Evolutionary conservation across 2,888 invertebrate species (phyloP).

Genomic region (Calliphora vomitoria): DNA sequence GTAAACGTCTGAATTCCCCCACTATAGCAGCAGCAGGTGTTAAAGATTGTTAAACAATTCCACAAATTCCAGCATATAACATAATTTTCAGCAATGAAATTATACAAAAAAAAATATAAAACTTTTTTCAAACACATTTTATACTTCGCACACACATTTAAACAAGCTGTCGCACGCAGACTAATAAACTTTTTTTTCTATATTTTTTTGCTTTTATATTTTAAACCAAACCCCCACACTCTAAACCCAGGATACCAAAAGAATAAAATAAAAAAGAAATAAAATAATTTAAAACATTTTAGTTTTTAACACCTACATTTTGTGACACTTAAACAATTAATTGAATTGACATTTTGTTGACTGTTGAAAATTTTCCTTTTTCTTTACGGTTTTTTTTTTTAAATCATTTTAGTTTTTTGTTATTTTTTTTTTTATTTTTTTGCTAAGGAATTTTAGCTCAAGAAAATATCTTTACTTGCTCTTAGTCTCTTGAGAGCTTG

Average conservation of each 20-base stretch:
- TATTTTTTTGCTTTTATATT: too few species aligned
- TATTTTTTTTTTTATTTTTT: background rate
- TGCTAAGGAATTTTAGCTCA: background rate
- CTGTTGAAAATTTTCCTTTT: constrained; percentile 29
- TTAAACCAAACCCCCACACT: background rate
- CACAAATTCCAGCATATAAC: background rate
- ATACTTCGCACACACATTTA: background rate
- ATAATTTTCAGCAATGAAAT: background rate
- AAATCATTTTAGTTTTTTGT: too few species aligned
- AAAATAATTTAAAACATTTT: background rate
- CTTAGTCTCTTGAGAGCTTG: background rate
- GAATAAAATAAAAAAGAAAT: background rate
- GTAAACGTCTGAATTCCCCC: background rate
- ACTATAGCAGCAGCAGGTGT: background rate
- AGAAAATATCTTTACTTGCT: background rate
- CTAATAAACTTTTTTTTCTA: background rate
- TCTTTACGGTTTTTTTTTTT: background rate
- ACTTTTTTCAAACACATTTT: background rate
- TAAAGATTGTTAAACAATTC: constrained; percentile 5
- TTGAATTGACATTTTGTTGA: constrained; percentile 66
- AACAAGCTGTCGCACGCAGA: background rate
- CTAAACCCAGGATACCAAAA: background rate
- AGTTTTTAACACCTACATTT: constrained; percentile 30
- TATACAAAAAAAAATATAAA: background rate
- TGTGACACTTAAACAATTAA: constrained; percentile 55